Base-by-base conservation (phyloP, 2,888 invertebrate genomes). In the Acleris cristana region DNA sequence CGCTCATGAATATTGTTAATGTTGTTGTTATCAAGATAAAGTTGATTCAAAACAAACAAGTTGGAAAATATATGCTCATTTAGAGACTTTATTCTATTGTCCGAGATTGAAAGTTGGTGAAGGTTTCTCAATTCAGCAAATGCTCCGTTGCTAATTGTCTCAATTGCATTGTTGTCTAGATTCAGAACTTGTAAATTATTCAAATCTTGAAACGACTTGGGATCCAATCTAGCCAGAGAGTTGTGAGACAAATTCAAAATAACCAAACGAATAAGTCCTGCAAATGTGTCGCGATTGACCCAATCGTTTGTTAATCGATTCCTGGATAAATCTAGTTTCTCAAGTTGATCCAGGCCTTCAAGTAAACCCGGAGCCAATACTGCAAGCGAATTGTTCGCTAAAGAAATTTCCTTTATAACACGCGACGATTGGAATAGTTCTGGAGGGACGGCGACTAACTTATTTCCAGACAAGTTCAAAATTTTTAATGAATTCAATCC, bases 381-480 rank as follows among this genome's bases (percentile, higher is more conserved):
- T 71, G 95, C 94, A 71, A 97, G 89, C n/a, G 96, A 96, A 87
- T 97, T 97, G 87, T 97, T 97, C 75, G 95, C 95, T 77, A 97
- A 93, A 82, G 96, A 94, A 76, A 97, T 93, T 85, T 96, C 95
- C 75, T 94, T 94, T 73, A 97, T 90, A 78, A 95, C 95, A 76
- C 94, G 93, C 54, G 95, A 95, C 73, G 95, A 95, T 83, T 95
- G 94, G 86, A 97, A 96, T 76, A 97, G 86, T 86, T 96, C 96
- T 21, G 96, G 95, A 59, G 97, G 97, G 75, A 97, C 94, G 54
- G 96, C 95, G 59, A 95, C 95, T 79, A 98, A 93, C 80, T 95
- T 94, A 91, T 98, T 97, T 82, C 96, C 95, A 14, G 97, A 96
- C 82, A 97, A 90, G 89, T 97, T 97, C 57, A 98, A 89, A 76